Percentiles rank a stretch among this genome's conserved stretches.
Conservation (phyloP, 1,140 invertebrate genomes). For the Venturia canescens region DNA sequence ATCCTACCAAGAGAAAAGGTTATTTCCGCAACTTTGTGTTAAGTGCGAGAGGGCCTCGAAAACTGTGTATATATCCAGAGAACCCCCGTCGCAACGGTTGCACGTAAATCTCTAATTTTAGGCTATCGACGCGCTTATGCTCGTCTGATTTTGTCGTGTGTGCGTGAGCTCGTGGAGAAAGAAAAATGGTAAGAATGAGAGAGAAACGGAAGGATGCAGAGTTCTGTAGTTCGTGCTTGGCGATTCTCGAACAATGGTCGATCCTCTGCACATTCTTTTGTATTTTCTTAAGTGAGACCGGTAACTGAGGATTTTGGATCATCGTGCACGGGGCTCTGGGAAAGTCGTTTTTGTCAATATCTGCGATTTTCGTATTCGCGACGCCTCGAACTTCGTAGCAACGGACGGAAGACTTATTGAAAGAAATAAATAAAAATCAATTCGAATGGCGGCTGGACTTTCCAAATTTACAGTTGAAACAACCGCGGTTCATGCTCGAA, state of each 20-base stretch:
- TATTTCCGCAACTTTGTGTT: conserved; percentile 21
- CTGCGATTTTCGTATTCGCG: no score
- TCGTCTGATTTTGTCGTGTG: neutral
- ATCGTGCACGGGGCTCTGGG: no score
- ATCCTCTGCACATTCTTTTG: neutral
- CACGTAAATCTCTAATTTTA: conserved; percentile 27
- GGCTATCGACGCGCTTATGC: conserved; percentile 4
- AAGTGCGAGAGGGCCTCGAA: conserved; percentile 13
- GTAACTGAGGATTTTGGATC: no score
- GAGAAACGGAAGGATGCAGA: neutral
- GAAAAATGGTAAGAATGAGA: neutral
- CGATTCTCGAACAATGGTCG: neutral
- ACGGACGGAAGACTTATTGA: no score
- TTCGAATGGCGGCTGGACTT: no score
- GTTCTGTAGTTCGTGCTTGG: neutral
- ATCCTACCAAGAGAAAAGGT: neutral
- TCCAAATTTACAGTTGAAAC: no score
- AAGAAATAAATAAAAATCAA: no score
- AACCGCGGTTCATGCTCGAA: no score
- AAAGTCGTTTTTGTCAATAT: no score
- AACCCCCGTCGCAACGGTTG: conserved; percentile 10
- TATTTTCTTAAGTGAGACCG: neutral
- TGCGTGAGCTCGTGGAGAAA: neutral
- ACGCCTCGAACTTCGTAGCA: no score
- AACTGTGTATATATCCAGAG: conserved; percentile 9